phyloP scores from a whole-genome alignment of 2,113 vertebrate genomes.

The Pituophis catenifer region DNA sequence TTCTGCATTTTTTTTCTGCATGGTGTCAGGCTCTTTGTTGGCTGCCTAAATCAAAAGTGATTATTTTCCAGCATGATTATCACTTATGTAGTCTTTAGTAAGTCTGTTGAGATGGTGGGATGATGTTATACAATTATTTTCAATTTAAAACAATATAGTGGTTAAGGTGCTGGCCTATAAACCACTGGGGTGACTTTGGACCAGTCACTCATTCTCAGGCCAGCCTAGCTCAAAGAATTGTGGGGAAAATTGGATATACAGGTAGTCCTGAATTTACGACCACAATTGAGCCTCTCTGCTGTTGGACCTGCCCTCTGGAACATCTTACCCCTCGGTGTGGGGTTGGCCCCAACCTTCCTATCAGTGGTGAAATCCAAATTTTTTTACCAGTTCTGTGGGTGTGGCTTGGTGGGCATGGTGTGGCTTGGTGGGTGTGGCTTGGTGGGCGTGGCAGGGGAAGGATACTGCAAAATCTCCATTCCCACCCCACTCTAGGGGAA shows the following conservation, averaged over 20 bases:
- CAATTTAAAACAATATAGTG: neutral
- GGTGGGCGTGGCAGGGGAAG: too few relatives aligned
- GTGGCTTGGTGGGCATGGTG: too few relatives aligned
- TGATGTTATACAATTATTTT: neutral
- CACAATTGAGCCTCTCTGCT: neutral
- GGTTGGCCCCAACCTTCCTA: neutral
- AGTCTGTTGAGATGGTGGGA: neutral
- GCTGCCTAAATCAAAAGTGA: neutral
- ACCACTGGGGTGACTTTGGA: neutral
- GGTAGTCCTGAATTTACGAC: neutral
- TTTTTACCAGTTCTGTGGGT: too few relatives aligned
- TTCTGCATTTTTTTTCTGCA: neutral
- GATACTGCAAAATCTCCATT: too few relatives aligned
- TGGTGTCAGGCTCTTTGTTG: neutral
- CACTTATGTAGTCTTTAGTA: neutral
- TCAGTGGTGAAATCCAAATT: neutral
- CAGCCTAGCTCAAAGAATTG: neutral
- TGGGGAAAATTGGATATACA: neutral
- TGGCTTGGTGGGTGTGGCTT: too few relatives aligned
- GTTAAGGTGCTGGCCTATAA: neutral
- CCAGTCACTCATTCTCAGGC: neutral
- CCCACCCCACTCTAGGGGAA: too few relatives aligned
- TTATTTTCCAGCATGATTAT: neutral
- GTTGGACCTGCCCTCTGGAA: neutral
- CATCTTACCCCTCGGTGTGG: neutral